These are phyloP conservation scores for Asarcornis scutulata DNA, from an alignment of 2,113 vertebrate species.

Conservation along the genomic window DNA sequence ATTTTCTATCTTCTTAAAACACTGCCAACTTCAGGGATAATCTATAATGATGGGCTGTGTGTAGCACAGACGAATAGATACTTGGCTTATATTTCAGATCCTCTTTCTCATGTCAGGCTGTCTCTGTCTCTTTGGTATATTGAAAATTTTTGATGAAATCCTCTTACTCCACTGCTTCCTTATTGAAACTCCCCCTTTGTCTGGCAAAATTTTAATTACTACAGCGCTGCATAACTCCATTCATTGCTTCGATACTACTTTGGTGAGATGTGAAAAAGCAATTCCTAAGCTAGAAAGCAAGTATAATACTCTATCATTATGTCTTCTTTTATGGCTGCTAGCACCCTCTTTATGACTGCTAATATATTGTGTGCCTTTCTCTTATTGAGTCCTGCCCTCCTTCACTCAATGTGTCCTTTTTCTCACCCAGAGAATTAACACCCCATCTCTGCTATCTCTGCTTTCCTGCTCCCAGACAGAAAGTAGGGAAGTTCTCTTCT, in stretches of 20 bases:
- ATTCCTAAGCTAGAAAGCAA: slow-evolving; percentile 44
- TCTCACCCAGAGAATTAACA: slow-evolving; percentile 28
- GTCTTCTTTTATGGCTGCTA: slow-evolving; percentile 51
- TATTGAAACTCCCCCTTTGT: slow-evolving; percentile 27
- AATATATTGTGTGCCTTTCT: slow-evolving; percentile 43
- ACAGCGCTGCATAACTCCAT: slow-evolving; percentile 23
- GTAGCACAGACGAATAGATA: not conserved
- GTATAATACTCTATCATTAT: slow-evolving; percentile 33
- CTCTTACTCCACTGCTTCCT: not conserved
- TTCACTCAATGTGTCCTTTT: slow-evolving; percentile 22
- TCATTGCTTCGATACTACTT: not conserved
- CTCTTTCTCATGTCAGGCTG: not conserved
- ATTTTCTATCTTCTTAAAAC: not conserved
- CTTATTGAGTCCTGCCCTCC: slow-evolving; percentile 30
- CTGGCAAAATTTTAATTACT: slow-evolving; percentile 66
- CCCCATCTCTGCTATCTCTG: not conserved
- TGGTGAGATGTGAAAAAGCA: slow-evolving; percentile 33
- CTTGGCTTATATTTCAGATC: not conserved
- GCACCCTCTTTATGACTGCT: slow-evolving; percentile 43
- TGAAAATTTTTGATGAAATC: slow-evolving; percentile 49
- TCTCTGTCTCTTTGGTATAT: not conserved
- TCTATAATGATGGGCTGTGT: not conserved
- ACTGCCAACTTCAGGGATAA: not conserved
- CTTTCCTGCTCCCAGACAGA: not conserved
- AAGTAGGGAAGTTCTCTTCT: not conserved